Evolutionary conservation across 2,888 invertebrate species (phyloP), one percentile per base, ranked within the genome.

Genomic region (Elegia similella): DNA sequence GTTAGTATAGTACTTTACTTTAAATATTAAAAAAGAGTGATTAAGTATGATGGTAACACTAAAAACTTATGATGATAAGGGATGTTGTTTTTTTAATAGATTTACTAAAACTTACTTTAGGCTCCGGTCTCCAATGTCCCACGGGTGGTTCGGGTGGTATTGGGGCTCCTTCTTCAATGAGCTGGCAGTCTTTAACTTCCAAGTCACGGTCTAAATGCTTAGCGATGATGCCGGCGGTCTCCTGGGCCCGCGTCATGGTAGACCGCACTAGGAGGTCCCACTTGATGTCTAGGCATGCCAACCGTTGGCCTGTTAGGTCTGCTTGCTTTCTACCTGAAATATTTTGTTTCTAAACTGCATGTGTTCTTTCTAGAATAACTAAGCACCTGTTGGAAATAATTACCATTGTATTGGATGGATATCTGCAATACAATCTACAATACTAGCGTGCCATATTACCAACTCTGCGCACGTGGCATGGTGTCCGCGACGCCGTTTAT

Each of bases 111-210:
- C 83, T 83, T 92, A 92, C 90, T 79, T 75, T 79, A 56, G 84
- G 81, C 64, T 97, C 97, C 0, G 98, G 97, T 73, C 93, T 95
- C 98, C 98, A 99, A 73, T 95, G 94, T 0, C 96, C 95, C 0
- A 96, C 92, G 0, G 97, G 96, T 0, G 99, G 99, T 73, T 99
- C 98, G 0, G 99, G 98, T 0, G 97, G 96, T 66, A 98, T 95
- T 0, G 99, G 99, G 0, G 98, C 97, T 0, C 99, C 99, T 85
- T 99, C 99, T 59, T 96, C 94, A 16, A 99, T 85, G 67, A 97
- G 86, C 68, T 94, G 93, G 75, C 96, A 96, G 67, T 95, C 92
- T 57, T 92, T 92, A 0, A 95, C 91, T 13, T 83, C 78, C 3
- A 92, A 75, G 52, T 94, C 80, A 52, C 86, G 83, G 86, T 93